A percentile compares a stretch with the other conserved stretches of the same genome.
phyloP scores from a whole-genome alignment of 2,113 vertebrate species.

The Cygnus atratus region DNA sequence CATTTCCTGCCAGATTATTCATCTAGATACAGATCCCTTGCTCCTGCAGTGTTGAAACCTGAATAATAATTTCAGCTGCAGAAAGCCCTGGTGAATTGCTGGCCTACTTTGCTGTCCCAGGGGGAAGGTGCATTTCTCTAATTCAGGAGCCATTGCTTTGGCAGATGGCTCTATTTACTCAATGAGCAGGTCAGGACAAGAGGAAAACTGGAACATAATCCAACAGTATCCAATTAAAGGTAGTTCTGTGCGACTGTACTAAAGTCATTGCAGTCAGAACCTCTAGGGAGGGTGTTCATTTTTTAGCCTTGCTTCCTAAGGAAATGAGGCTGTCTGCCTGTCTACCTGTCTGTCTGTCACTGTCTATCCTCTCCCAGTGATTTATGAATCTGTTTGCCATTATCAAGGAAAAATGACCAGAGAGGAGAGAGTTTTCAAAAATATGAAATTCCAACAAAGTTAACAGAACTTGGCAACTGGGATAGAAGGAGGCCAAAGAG shows the following conservation, averaged over 20 bases:
- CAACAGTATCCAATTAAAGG: conserved; percentile 60
- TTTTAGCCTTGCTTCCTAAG: conserved; percentile 49
- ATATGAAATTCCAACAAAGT: background rate
- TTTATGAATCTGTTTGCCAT: background rate
- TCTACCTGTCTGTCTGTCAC: conserved; percentile 38
- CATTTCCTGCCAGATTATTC: conserved; percentile 40
- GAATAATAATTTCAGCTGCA: conserved; percentile 55
- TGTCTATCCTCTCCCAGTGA: background rate
- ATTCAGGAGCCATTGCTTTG: conserved; percentile 56
- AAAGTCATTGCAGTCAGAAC: conserved; percentile 28
- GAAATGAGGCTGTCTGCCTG: conserved; percentile 48
- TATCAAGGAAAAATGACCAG: background rate
- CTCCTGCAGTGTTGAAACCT: conserved; percentile 43
- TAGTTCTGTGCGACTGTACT: conserved; percentile 31
- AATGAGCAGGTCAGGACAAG: conserved; percentile 50
- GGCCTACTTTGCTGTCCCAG: conserved; percentile 54
- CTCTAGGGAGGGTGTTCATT: conserved; percentile 12
- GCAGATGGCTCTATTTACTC: conserved; percentile 63
- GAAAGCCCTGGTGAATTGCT: conserved; percentile 43
- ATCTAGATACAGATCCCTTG: conserved; percentile 16
- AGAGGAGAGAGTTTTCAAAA: background rate
- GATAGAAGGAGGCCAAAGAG: background rate
- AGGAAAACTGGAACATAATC: conserved; percentile 53
- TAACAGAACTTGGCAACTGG: background rate
- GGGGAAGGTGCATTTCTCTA: conserved; percentile 34